phyloP scores from a whole-genome alignment of 2,888 invertebrate genomes.

The Agonopterix subpropinquella region DNA sequence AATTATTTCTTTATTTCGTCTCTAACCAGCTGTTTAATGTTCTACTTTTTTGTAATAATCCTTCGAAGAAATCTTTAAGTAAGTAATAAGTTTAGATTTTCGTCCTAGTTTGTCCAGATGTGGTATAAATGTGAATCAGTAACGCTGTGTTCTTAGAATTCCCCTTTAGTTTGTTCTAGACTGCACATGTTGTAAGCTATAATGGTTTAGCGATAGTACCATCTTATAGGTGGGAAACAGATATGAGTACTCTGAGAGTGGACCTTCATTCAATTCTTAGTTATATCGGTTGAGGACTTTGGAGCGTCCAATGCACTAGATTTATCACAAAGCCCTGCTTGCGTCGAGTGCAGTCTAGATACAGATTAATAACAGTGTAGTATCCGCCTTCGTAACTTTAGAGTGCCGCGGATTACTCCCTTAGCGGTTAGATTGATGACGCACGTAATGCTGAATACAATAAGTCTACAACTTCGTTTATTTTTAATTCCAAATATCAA shows the following conservation, averaged over 20 bases:
- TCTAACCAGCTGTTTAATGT: slow-evolving; percentile 38
- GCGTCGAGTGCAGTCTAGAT: slow-evolving; percentile 26
- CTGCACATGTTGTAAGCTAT: not conserved
- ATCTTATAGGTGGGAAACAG: no score
- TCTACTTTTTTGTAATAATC: slow-evolving; percentile 9
- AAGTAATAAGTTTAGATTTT: slow-evolving; percentile 49
- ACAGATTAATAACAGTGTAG: slow-evolving; percentile 48
- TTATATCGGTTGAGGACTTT: no score
- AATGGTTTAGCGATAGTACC: no score
- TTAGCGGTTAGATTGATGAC: slow-evolving; percentile 63
- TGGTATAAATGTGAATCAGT: slow-evolving; percentile 67
- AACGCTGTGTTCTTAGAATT: slow-evolving; percentile 62
- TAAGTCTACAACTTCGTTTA: no score
- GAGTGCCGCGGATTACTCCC: slow-evolving; percentile 61
- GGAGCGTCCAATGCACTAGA: no score
- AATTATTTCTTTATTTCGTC: slow-evolving; percentile 69
- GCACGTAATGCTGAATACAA: slow-evolving; percentile 49
- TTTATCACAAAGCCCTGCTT: slow-evolving; percentile 1
- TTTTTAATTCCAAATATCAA: no score
- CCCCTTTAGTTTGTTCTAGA: slow-evolving; percentile 12
- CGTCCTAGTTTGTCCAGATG: slow-evolving; percentile 60
- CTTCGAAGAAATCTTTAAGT: slow-evolving; percentile 37
- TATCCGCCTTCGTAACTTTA: slow-evolving; percentile 64
- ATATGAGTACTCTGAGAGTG: no score
- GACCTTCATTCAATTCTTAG: no score